Conservation (phyloP, 2,888 invertebrate species). For the Steinernema carpocapsae region DNA sequence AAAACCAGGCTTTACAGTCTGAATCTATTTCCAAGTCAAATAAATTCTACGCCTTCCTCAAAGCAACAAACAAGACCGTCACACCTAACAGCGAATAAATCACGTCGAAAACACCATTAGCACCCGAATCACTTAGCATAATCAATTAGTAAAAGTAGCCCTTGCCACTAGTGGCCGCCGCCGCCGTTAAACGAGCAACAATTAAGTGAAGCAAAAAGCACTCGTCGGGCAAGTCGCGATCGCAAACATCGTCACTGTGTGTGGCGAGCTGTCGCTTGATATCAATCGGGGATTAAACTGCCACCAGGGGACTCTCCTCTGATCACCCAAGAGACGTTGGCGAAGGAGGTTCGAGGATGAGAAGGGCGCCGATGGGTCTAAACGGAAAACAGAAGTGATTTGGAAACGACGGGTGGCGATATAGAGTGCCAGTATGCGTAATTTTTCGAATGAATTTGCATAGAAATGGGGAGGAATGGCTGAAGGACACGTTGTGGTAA, state of each 20-base stretch:
- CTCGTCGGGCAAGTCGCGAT: neutral
- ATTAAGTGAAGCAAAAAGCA: neutral
- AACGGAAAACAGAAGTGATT: neutral
- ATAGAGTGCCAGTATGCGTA: neutral
- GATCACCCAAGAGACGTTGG: neutral
- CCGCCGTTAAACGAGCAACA: neutral
- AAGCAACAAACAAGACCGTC: neutral
- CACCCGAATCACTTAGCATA: neutral
- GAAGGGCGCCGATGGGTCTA: neutral
- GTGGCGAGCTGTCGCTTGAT: slow-evolving; percentile 14
- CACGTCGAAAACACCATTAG: too few relatives aligned
- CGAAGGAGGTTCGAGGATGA: too few relatives aligned
- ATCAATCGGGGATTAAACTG: slow-evolving; percentile 20
- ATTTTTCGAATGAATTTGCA: neutral
- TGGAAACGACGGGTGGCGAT: neutral
- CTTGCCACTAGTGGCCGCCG: too few relatives aligned
- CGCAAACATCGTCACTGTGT: neutral
- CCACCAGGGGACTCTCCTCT: too few relatives aligned
- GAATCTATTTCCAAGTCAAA: too few relatives aligned
- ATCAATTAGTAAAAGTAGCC: neutral
- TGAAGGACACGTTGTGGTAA: too few relatives aligned
- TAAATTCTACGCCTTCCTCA: neutral
- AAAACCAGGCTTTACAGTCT: too few relatives aligned
- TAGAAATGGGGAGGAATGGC: neutral
- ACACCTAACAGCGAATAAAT: too few relatives aligned